These are phyloP conservation scores for Lutraria lutraria DNA, from an alignment of 2,888 invertebrate species.

Conservation along the genomic window DNA sequence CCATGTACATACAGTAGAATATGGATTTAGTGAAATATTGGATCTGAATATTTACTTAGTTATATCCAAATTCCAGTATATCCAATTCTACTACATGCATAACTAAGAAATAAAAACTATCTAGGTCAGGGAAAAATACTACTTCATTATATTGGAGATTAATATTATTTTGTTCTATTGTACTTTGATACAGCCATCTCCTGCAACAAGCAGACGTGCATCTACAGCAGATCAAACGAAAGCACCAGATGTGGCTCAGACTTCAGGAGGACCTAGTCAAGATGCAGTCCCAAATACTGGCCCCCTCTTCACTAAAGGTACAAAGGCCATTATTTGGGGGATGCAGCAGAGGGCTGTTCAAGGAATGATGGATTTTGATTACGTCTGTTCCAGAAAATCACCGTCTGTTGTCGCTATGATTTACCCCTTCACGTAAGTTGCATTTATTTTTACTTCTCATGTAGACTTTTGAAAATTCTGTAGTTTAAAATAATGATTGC, in stretches of 20 bases:
- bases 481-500: neutral
- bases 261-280: constrained; percentile 28
- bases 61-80: too few species aligned
- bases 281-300: constrained; percentile 36
- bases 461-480: neutral
- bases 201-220: constrained; percentile 72
- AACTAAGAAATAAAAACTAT: too few species aligned
- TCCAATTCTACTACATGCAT: too few species aligned
- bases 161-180: too few species aligned
- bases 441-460: too few species aligned
- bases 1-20: too few species aligned
- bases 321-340: constrained; percentile 98
- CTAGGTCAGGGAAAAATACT: too few species aligned
- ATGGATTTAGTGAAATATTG: too few species aligned
- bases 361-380: constrained; percentile 98
- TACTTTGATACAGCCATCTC: constrained; percentile 77
- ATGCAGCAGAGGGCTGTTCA: constrained; percentile 99
- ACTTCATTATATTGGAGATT: too few species aligned
- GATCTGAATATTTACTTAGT: too few species aligned
- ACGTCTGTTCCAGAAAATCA: constrained; percentile 94
- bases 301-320: constrained; percentile 93
- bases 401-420: constrained; percentile 97
- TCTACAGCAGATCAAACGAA: constrained; percentile 71
- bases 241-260: constrained; percentile 32
- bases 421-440: constrained; percentile 94